These are phyloP conservation scores for Mastigias papua DNA, from an alignment of 30 jellyfish, hydroid and myxozoan species.

Conservation along the genomic window DNA sequence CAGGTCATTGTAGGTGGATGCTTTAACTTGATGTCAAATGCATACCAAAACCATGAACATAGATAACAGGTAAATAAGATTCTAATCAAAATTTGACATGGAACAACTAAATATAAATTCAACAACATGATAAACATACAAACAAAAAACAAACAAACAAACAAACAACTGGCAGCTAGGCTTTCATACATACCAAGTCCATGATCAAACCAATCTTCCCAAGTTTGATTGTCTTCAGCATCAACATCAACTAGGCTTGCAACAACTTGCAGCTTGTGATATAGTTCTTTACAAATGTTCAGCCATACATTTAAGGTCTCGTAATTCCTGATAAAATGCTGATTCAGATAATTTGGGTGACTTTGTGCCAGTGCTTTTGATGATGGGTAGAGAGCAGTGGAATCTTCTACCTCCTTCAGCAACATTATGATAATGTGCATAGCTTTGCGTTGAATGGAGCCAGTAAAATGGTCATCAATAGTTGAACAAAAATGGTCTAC, in stretches of 20 bases:
- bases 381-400: slow-evolving; percentile 78
- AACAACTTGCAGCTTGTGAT: slow-evolving; percentile 79
- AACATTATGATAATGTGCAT: slow-evolving; percentile 70
- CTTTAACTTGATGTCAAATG: no score
- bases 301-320: slow-evolving; percentile 85
- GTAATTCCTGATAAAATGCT: slow-evolving; percentile 61
- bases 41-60: no score
- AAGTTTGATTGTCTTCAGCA: slow-evolving; percentile 58
- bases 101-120: neutral
- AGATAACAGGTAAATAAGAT: no score
- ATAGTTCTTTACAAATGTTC: slow-evolving; percentile 76
- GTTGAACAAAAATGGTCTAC: slow-evolving; percentile 41
- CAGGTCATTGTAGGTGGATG: no score
- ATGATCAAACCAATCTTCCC: slow-evolving; percentile 90
- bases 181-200: slow-evolving; percentile 68
- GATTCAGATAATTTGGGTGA: slow-evolving; percentile 65
- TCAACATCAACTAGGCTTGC: slow-evolving; percentile 79
- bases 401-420: slow-evolving; percentile 67
- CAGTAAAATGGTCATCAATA: slow-evolving; percentile 50
- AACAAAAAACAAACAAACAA: neutral
- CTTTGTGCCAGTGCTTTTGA: slow-evolving; percentile 46
- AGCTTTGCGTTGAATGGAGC: slow-evolving; percentile 65
- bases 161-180: neutral
- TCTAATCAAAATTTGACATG: no score
- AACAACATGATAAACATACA: neutral